Evolutionary conservation across 1,140 invertebrate species (phyloP), one percentile per base, ranked within the genome.

Genomic region (Lutraria rhynchaena): DNA sequence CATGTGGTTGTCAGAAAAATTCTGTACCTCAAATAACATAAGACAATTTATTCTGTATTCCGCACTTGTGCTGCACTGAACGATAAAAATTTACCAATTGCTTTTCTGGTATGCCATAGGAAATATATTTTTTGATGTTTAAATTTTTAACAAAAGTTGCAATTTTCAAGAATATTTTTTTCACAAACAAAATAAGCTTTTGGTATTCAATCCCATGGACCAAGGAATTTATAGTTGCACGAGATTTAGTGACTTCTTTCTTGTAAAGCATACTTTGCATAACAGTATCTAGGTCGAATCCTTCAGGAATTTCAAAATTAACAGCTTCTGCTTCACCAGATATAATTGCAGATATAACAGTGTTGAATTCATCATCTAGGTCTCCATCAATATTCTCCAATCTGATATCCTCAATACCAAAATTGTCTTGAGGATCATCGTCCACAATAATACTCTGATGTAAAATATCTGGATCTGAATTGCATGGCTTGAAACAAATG

Each of bases 331-430:
- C 35, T 7, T 37, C 49, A 13, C 60, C 19, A 1, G 33, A 37
- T 11, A 76, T 76, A 4, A 9, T 19, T 31, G 22, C 13, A 17
- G n/a, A n/a, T n/a, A 76, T 63, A n/a, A 63, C 19, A 19, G 24
- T 27, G 24, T 61, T 29, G 31, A 76, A 76, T 17, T 61, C 44
- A 11, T 61, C 55, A 63, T 61, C 73, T 63, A 63, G 63, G 1
- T 76, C 57, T 13, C 44, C 58, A 3, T 76, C 73, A 33, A 31
- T 33, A 17, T 7, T 55, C 5, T 19, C 22, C n/a, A n/a, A n/a
- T n/a, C 53, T 49, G 27, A 15, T 24, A 53, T 17, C 41, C 24
- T 33, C 17, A 13, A 33, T 4, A 13, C 31, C 17, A n/a, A 9
- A 4, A 19, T 33, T 49, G 31, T 15, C 53, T 13, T 55, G 29